Evolutionary conservation across 2,113 vertebrate species (phyloP).

Genomic region (Scalopus aquaticus): DNA sequence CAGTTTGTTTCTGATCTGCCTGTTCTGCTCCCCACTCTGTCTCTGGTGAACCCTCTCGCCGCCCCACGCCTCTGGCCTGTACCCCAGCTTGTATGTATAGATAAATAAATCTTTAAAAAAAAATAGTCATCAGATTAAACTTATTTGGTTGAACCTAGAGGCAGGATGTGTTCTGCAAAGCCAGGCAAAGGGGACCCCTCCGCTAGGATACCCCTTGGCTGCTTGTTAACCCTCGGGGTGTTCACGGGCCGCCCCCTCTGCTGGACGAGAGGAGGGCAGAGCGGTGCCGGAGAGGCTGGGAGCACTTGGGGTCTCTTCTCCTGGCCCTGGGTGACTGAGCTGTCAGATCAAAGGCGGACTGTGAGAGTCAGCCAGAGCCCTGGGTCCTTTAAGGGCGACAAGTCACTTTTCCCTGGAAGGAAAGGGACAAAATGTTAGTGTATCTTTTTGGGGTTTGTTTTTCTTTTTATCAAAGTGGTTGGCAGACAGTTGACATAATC

Average conservation of each 20-base stretch:
- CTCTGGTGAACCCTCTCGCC: too few relatives aligned
- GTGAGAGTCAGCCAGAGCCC: neutral
- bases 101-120: too few relatives aligned
- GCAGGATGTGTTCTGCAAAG: neutral
- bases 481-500: neutral
- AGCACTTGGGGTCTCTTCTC: neutral
- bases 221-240: rapidly evolving
- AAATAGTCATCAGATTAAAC: neutral
- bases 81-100: too few relatives aligned
- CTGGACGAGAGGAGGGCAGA: too few relatives aligned
- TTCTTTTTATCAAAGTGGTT: constrained; percentile 6
- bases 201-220: too few relatives aligned
- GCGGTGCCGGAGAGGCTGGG: neutral
- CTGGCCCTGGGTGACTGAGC: neutral
- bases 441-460: constrained; percentile 17
- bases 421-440: neutral
- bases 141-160: neutral
- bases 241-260: neutral
- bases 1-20: too few relatives aligned
- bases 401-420: neutral
- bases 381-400: neutral
- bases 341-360: neutral
- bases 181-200: neutral
- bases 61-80: too few relatives aligned
- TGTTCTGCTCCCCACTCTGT: too few relatives aligned